phyloP scores from a whole-genome alignment of 2,888 invertebrate genomes.

The Drosophila prostipennis region DNA sequence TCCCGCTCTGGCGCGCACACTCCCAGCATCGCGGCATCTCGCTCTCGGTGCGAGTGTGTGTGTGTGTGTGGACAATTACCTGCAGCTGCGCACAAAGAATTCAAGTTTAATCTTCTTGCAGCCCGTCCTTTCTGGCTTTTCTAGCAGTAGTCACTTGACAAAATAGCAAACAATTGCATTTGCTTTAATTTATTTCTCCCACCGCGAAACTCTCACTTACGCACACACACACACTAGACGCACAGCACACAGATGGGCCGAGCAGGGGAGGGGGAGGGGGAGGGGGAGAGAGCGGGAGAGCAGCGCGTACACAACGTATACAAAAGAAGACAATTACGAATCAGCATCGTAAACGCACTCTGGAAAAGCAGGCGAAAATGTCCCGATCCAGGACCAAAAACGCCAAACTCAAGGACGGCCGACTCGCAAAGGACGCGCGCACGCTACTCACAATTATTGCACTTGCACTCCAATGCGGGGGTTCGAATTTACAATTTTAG shows the following conservation, averaged over 20 bases:
- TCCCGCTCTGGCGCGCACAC: conserved; percentile 22
- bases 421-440: conserved; percentile 10
- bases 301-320: conserved; percentile 61
- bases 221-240: conserved; percentile 10
- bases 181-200: conserved; percentile 71
- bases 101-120: conserved; percentile 42
- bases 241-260: conserved; percentile 25
- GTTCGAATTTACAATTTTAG: conserved; percentile 52
- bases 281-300: conserved; percentile 36
- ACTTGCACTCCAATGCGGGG: conserved; percentile 73
- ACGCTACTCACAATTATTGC: conserved; percentile 71
- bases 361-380: conserved; percentile 53
- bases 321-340: conserved; percentile 77
- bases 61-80: conserved; percentile 53
- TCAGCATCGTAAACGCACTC: conserved; percentile 74
- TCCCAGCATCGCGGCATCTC: conserved; percentile 13
- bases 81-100: conserved; percentile 71
- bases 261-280: conserved; percentile 16
- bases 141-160: conserved; percentile 19
- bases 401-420: conserved; percentile 16
- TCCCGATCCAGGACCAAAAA: conserved; percentile 46
- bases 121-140: conserved; percentile 31
- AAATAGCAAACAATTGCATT: conserved; percentile 63
- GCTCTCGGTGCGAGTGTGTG: conserved; percentile 3
- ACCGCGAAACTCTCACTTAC: conserved; percentile 42